Conservation (phyloP, 2,113 vertebrate species). For the Neogobius melanostomus region DNA sequence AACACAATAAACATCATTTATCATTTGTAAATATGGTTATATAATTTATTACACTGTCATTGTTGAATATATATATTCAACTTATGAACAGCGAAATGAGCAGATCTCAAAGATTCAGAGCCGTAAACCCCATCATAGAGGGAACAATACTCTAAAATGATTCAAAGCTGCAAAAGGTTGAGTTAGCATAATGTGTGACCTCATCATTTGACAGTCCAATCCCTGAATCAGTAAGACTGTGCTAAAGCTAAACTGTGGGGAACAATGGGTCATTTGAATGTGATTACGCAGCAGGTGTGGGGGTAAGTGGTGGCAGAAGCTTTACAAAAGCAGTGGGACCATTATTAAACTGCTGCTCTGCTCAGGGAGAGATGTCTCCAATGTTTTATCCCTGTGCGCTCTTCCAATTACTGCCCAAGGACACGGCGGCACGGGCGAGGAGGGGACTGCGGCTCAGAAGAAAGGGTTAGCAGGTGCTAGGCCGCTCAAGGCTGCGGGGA, state of each 20-base stretch:
- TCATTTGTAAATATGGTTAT: too few species aligned
- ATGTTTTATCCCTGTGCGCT: neutral
- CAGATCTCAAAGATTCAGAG: too few species aligned
- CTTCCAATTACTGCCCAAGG: constrained; percentile 5
- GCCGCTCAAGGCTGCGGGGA: neutral
- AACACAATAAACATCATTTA: too few species aligned
- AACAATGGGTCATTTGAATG: neutral
- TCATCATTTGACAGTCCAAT: neutral
- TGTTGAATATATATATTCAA: too few species aligned
- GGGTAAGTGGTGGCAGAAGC: neutral
- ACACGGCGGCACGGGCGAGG: neutral
- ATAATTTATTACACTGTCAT: too few species aligned
- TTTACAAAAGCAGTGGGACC: neutral
- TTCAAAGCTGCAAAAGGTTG: neutral
- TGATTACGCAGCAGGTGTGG: neutral
- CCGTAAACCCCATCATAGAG: too few species aligned
- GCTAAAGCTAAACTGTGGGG: neutral
- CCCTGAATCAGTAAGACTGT: neutral
- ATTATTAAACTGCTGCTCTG: constrained; percentile 1
- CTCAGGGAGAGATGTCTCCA: neutral
- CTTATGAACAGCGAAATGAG: too few species aligned
- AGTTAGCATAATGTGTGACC: neutral
- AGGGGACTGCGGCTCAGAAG: neutral
- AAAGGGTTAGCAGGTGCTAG: neutral
- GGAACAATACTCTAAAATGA: too few species aligned